Conservation (phyloP, 2,888 invertebrate genomes). For the Scaptomyza cyrtandrae region DNA sequence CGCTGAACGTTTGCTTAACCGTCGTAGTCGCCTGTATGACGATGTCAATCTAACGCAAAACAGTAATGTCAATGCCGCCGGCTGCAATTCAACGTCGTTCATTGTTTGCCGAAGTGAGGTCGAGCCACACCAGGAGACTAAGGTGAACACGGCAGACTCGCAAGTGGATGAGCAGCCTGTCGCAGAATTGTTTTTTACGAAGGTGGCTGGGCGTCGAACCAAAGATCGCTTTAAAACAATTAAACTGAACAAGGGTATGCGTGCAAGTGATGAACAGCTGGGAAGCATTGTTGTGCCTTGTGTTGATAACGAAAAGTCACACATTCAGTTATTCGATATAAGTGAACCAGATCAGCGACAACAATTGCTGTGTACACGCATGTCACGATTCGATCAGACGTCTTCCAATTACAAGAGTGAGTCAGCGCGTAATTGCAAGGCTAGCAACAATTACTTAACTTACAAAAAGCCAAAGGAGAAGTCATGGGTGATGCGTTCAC, state of each 20-base stretch:
- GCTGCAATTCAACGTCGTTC: slow-evolving; percentile 75
- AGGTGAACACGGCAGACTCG: slow-evolving; percentile 32
- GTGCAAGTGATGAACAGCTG: slow-evolving; percentile 53
- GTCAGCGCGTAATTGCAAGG: slow-evolving; percentile 5
- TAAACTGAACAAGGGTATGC: slow-evolving; percentile 81
- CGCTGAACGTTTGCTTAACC: slow-evolving; percentile 81
- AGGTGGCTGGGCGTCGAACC: slow-evolving; percentile 76
- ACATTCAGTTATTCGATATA: slow-evolving; percentile 4
- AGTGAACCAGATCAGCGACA: slow-evolving; percentile 20
- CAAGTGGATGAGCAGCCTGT: slow-evolving; percentile 36
- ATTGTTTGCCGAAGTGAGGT: slow-evolving; percentile 63
- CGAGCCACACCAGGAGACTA: slow-evolving; percentile 43
- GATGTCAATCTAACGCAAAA: slow-evolving; percentile 80
- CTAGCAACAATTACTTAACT: slow-evolving; percentile 76
- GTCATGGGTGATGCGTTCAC: slow-evolving; percentile 32
- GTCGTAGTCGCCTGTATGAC: slow-evolving; percentile 84
- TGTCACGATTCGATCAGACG: slow-evolving; percentile 76
- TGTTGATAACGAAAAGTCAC: slow-evolving; percentile 77
- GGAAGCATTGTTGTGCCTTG: slow-evolving; percentile 83
- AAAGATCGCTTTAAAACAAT: slow-evolving; percentile 84
- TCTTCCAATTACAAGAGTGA: slow-evolving; percentile 59
- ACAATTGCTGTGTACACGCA: slow-evolving; percentile 50
- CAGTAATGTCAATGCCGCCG: slow-evolving; percentile 44
- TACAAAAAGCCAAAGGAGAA: slow-evolving; percentile 83
- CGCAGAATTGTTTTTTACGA: slow-evolving; percentile 58